Evolutionary conservation across 2,888 invertebrate genomes (phyloP), one percentile per base, ranked within the genome.

Genomic region (Chydorus sphaericus): DNA sequence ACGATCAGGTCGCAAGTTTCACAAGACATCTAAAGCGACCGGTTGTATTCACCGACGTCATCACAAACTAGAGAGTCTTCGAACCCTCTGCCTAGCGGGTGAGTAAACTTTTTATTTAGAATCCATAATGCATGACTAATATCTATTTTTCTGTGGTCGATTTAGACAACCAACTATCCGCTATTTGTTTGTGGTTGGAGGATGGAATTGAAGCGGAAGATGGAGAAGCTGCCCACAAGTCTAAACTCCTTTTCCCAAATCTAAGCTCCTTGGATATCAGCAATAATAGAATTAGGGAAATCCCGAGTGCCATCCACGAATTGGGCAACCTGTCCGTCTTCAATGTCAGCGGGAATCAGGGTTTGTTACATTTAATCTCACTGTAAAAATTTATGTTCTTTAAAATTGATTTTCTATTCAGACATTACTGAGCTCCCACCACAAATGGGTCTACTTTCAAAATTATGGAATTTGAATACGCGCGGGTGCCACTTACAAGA

Each of bases 381-480:
- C 10, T 16, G 4, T 44, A 44, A 44, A n/a, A 20, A 1, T 44
- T 44, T 44, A 18, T 18, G 2, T 2, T 44, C 20, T n/a, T 18
- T 23, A 20, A 29, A 53, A 7, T 29, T 56, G 39, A 44, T 31
- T 31, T 54, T 62, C 64, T 63, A 67, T 70, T 63, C 75, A 73
- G 89, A 89, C 37, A 80, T 92, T 54, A 79, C 78, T 5, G 86
- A 92, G 66, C 77, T 98, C 55, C 97, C 97, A 1, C 86, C 96
- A 0, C 90, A 94, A 70, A 85, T 98, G 81, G 97, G 98, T 0
- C 73, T 94, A 7, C 76, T 97, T 2, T 85, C 86, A 1, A 81
- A 92, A n/a, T 75, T 98, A 37, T 97, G 97, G 96, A 96, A 93
- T 72, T 74, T 98, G 37, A 92, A 90, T 70, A 86, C 94, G 3